Evolutionary conservation across 2,113 vertebrate species (phyloP).

Genomic region (Phylloscopus whistleri): DNA sequence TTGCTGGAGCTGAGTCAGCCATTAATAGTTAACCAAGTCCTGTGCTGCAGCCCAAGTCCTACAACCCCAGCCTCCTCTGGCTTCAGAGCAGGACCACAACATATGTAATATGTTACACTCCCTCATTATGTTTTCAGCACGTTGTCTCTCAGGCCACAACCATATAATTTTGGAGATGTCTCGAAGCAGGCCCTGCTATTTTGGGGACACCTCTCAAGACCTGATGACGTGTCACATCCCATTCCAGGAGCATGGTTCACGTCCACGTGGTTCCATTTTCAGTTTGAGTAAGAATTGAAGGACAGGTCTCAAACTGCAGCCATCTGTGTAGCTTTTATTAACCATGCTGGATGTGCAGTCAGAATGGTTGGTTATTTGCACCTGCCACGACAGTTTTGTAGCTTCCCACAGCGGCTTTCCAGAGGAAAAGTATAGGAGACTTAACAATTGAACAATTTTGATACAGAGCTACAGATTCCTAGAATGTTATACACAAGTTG

Average conservation of each 20-base stretch:
- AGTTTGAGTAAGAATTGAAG: background rate
- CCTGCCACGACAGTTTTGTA: background rate
- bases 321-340: background rate
- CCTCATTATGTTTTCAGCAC: slow-evolving; percentile 7
- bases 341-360: background rate
- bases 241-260: background rate
- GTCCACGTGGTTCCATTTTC: background rate
- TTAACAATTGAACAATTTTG: background rate
- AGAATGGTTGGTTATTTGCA: background rate
- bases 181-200: background rate
- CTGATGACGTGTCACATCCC: background rate
- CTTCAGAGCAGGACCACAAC: slow-evolving; percentile 15
- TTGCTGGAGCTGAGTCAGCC: slow-evolving; percentile 43
- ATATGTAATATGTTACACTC: background rate
- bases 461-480: background rate
- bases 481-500: background rate
- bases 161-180: slow-evolving; percentile 8
- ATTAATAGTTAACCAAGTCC: slow-evolving; percentile 59
- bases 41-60: background rate
- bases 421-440: background rate
- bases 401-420: background rate
- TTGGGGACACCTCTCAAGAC: background rate
- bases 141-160: background rate
- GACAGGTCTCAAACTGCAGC: background rate
- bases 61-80: background rate